Evolutionary conservation across 2,113 vertebrate species (phyloP), one percentile per base, ranked within the genome.

Genomic region (Cardinalis cardinalis): DNA sequence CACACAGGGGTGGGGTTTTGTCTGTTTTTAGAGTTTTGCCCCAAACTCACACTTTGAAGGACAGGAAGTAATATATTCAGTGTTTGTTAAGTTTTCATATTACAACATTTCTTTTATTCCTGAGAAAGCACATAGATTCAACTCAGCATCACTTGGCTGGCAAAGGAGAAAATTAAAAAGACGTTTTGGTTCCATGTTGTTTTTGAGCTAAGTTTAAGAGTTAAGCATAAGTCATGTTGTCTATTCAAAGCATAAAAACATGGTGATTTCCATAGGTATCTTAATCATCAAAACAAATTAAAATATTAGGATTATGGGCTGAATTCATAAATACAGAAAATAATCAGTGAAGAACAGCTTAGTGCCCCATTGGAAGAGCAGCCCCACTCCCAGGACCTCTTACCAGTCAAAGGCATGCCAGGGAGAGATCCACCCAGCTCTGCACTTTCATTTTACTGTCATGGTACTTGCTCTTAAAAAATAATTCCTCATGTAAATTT

Each of bases 391-490:
- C 49, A 75, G 41, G 49, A 71, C 58, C 40, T 92, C 76, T 38
- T 58, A 29, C 15, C 18, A 28, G 29, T 46, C 55, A 55, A 43
- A 44, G 66, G 32, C 63, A 46, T 6, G 1, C 32, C 36, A 7
- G 58, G 34, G 41, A 73, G 29, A 17, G 17, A 64, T n/a, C 73
- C 40, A 29, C 28, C 43, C 28, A 12, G 31, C 74, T 94, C 66
- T 73, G 73, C 76, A 76, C 59, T 75, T 65, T 31, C 8, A 0
- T 82, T 76, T 93, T 78, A 76, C 24, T 79, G 28, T 83, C 63
- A 91, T 0, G 84, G 93, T 93, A 95, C 95, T 89, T 76, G 71
- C 66, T 83, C 61, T 87, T 89, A 28, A 60, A 92, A 88, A 51
- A 24, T 19, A 72, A 70, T 84, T 81, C 66, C 66, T 84, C 1